Evolutionary conservation across 1,140 invertebrate species (phyloP).

Genomic region (Macrostomum lignano): DNA sequence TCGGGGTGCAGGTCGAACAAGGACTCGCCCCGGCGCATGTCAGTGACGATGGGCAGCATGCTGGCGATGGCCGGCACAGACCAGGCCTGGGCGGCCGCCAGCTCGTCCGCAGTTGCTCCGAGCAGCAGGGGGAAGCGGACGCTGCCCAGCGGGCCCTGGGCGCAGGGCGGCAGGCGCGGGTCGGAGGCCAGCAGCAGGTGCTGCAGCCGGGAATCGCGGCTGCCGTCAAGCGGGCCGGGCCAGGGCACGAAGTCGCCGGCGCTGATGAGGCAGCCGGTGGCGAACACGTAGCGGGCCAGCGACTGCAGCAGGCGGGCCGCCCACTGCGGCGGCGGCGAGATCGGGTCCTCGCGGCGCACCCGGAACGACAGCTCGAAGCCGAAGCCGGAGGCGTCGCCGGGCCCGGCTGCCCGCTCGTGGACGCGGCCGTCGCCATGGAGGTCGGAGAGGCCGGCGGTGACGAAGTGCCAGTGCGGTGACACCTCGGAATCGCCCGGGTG

Average conservation of each 20-base stretch:
- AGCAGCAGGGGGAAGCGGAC: too few relatives aligned
- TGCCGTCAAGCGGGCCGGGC: conserved; percentile 48
- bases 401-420: conserved; percentile 39
- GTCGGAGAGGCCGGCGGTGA: conserved; percentile 70
- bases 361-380: conserved; percentile 73
- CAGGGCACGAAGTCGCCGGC: conserved; percentile 73
- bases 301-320: conserved; percentile 64
- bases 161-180: too few relatives aligned
- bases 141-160: too few relatives aligned
- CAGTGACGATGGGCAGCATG: too few relatives aligned
- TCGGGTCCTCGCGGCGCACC: conserved; percentile 37
- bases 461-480: conserved; percentile 78
- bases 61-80: too few relatives aligned
- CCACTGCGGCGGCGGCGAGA: conserved; percentile 56
- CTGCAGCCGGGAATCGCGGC: conserved; percentile 42
- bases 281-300: conserved; percentile 55
- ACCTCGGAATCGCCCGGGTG: conserved; percentile 47
- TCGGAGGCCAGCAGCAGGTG: conserved; percentile 64
- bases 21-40: conserved; percentile 46
- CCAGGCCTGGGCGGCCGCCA: too few relatives aligned
- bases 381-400: conserved; percentile 47
- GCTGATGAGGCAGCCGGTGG: conserved; percentile 42
- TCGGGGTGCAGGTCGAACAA: conserved; percentile 63
- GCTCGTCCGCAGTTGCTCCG: too few relatives aligned
- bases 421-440: conserved; percentile 69